phyloP scores from a whole-genome alignment of 2,888 invertebrate genomes.

The Malthinus seriepunctatus region DNA sequence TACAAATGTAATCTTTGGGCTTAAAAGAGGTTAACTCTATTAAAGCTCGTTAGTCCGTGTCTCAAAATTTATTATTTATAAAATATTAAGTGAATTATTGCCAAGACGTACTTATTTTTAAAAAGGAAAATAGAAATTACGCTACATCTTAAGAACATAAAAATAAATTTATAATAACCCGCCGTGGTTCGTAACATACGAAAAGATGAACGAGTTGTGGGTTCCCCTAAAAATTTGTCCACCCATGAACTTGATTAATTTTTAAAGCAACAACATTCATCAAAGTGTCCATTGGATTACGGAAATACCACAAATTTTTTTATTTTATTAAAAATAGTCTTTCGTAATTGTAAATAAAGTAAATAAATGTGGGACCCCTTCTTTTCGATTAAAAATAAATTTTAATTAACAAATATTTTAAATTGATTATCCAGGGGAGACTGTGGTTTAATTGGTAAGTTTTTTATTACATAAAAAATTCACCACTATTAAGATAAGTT shows the following conservation, averaged over 20 bases:
- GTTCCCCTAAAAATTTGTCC: constrained; percentile 5
- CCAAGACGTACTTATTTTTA: constrained; percentile 1
- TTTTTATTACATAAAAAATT: too few relatives aligned
- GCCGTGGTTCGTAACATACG: background rate
- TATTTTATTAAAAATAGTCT: too few relatives aligned
- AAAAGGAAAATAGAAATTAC: constrained; percentile 7
- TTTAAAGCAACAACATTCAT: constrained; percentile 2
- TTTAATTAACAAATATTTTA: too few relatives aligned
- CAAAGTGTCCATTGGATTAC: background rate
- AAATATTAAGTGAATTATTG: background rate
- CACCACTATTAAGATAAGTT: too few relatives aligned
- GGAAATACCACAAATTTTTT: too few relatives aligned
- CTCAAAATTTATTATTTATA: constrained; percentile 2
- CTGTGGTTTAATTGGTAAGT: too few relatives aligned
- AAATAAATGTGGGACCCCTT: too few relatives aligned
- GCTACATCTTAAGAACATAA: background rate
- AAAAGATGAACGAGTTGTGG: background rate
- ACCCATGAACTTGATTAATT: constrained; percentile 4
- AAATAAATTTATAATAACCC: background rate
- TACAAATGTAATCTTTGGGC: background rate
- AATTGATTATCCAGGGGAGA: too few relatives aligned
- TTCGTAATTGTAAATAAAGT: too few relatives aligned
- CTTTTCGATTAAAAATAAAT: too few relatives aligned
- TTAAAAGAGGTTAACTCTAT: background rate
- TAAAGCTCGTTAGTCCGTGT: background rate